Evolutionary conservation across 2,797 vertebrate genomes (phyloP), one percentile per base, ranked within the genome.

Genomic region (Myripristis jacobus): DNA sequence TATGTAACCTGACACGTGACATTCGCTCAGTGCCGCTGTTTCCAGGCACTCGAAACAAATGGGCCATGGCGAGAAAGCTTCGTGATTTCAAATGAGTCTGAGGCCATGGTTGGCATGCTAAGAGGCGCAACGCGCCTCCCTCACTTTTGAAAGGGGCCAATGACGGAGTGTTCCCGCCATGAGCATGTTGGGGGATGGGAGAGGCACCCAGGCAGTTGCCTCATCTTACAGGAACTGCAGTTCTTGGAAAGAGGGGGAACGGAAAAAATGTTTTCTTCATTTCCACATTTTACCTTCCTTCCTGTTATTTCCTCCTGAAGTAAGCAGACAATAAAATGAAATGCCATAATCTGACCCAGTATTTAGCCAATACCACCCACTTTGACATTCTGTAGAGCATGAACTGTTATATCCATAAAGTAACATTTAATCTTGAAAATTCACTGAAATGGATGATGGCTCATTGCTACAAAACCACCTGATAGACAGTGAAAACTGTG

Each of bases 171-270:
- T 84, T 88, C 70, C 82, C 44, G 57, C 61, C 73, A 82, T 73
- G 38, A 60, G 48, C 65, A 24, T 50, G 43, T 1, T 70, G 80
- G 83, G 81, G 83, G 88, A 76, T 68, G 81, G 87, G 75, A 51
- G 24, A 54, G 75, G 77, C 80, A 82, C 66, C 41, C 60, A 72
- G 53, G 29, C 41, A 43, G 74, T 31, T 34, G 7, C 58, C 25
- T 48, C 59, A 3, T 21, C 77, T 89, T 91, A 79, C 73, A 90
- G 82, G 85, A 86, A 85, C 69, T 82, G 71, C 77, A 75, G 75
- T 76, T 73, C 71, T 62, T 73, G 65, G 59, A 13, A 21, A 36
- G 67, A 22, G 0, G 51, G 52, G 43, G 55, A 34, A 34, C n/a
- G 13, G 25, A 61, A 72, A 63, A 51, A 52, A 47, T 18, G 22